These are phyloP conservation scores for Enteromius argenteus DNA, from an alignment of 2,797 vertebrate genomes.

Conservation along the genomic window DNA sequence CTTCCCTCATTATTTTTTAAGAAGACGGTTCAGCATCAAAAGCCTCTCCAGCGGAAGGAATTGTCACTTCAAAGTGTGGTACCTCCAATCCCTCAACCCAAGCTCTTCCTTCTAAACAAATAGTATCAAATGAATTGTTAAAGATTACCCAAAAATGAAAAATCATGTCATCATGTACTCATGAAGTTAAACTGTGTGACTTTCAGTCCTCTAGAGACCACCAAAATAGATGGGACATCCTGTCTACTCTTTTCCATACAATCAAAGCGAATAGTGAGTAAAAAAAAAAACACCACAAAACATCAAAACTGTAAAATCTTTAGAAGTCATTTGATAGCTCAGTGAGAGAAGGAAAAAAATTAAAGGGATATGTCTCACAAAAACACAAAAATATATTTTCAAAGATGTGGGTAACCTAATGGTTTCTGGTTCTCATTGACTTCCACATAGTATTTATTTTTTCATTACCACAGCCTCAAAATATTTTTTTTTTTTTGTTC, in stretches of 20 bases:
- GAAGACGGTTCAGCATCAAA: slow-evolving; percentile 72
- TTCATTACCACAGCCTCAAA: not conserved
- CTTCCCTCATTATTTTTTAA: slow-evolving; percentile 72
- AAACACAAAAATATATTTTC: not conserved
- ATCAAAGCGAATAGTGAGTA: not conserved
- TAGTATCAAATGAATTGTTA: slow-evolving; percentile 70
- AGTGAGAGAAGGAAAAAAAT: not conserved
- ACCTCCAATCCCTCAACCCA: slow-evolving; percentile 63
- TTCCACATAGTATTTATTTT: not conserved
- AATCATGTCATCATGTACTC: not conserved
- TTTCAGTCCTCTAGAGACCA: slow-evolving; percentile 1
- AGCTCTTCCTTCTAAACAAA: slow-evolving; percentile 67
- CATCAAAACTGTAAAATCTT: not conserved
- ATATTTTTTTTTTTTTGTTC: not conserved
- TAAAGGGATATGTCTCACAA: not conserved
- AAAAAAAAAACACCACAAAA: not conserved
- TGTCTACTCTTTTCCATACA: not conserved
- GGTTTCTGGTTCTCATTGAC: not conserved
- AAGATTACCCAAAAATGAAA: slow-evolving; percentile 50
- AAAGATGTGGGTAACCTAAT: not conserved
- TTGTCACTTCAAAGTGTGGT: slow-evolving; percentile 63
- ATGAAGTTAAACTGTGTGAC: not conserved
- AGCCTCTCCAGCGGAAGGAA: slow-evolving; percentile 61
- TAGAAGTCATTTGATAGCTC: not conserved
- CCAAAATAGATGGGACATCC: not conserved